phyloP scores from a whole-genome alignment of 2,797 vertebrate genomes.

The Parambassis ranga region DNA sequence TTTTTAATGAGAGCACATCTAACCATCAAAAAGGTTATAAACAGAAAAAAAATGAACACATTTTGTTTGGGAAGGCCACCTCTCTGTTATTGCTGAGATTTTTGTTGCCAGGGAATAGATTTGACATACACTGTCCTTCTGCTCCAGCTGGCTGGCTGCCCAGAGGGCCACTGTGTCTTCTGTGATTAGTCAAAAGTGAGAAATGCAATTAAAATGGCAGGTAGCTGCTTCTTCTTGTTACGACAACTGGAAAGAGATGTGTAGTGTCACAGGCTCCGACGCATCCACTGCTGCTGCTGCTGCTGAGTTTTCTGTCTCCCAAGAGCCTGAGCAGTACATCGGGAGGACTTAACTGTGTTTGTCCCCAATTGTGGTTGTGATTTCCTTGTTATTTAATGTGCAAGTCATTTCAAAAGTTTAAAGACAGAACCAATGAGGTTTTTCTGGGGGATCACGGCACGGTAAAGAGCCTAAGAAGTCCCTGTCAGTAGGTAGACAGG shows the following conservation, averaged over 20 bases:
- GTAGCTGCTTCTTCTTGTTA: conserved; percentile 81
- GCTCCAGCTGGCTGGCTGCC: conserved; percentile 71
- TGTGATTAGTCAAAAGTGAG: conserved; percentile 77
- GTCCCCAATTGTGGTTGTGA: conserved; percentile 16
- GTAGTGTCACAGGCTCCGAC: conserved; percentile 53
- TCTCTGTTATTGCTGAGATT: conserved; percentile 27
- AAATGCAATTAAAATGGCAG: conserved; percentile 82
- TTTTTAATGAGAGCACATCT: background rate
- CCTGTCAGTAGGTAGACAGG: background rate
- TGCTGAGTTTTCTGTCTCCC: conserved; percentile 25
- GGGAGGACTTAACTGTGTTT: conserved; percentile 49
- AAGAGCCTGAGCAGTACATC: conserved; percentile 39
- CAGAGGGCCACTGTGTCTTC: conserved; percentile 67
- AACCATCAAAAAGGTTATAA: conserved; percentile 32
- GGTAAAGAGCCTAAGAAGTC: background rate
- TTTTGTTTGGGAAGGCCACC: conserved; percentile 5
- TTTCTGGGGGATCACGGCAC: conserved; percentile 31
- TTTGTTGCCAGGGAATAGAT: conserved; percentile 67
- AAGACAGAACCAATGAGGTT: background rate
- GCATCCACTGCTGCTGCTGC: conserved; percentile 15
- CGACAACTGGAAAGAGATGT: conserved; percentile 59
- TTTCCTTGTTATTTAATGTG: conserved; percentile 48
- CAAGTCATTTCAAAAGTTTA: conserved; percentile 40
- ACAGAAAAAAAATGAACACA: conserved; percentile 37
- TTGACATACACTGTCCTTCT: conserved; percentile 70